A percentile compares a stretch with the other conserved stretches of the same genome.
Conservation (phyloP, 2,888 invertebrate species). For the Silvanus unidentatus region DNA sequence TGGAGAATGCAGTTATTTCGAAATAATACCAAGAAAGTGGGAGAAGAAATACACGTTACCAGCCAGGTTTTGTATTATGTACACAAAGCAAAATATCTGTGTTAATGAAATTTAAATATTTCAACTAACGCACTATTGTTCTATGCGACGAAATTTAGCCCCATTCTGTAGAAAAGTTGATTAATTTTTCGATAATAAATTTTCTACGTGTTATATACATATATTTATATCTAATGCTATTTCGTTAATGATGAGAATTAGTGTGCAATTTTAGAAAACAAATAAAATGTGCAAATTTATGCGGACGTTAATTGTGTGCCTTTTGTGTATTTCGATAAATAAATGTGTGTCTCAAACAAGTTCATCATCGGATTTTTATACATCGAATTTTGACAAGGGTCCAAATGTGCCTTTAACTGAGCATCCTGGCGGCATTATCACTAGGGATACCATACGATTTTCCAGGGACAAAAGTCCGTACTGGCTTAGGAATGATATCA, state of each 20-base stretch:
- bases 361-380: constrained; percentile 11
- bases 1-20: constrained; percentile 16
- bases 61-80: constrained; percentile 1
- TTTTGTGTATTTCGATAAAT: too few relatives aligned
- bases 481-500: constrained; percentile 70
- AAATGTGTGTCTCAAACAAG: constrained; percentile 8
- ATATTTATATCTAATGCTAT: too few relatives aligned
- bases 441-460: constrained; percentile 51
- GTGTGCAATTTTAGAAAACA: constrained; percentile 5
- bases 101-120: neutral
- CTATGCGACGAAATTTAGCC: too few relatives aligned
- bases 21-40: constrained; percentile 11
- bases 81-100: constrained; percentile 3
- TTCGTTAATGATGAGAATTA: neutral
- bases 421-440: constrained; percentile 57
- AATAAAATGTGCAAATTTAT: constrained; percentile 19
- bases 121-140: too few relatives aligned
- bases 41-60: constrained; percentile 5
- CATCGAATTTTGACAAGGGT: constrained; percentile 5
- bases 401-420: constrained; percentile 44
- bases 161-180: too few relatives aligned
- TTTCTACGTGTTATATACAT: too few relatives aligned
- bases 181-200: too few relatives aligned
- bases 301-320: constrained; percentile 11
- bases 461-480: constrained; percentile 64